Base-by-base conservation (phyloP, 2,113 vertebrate genomes). In the Alouatta palliata region DNA sequence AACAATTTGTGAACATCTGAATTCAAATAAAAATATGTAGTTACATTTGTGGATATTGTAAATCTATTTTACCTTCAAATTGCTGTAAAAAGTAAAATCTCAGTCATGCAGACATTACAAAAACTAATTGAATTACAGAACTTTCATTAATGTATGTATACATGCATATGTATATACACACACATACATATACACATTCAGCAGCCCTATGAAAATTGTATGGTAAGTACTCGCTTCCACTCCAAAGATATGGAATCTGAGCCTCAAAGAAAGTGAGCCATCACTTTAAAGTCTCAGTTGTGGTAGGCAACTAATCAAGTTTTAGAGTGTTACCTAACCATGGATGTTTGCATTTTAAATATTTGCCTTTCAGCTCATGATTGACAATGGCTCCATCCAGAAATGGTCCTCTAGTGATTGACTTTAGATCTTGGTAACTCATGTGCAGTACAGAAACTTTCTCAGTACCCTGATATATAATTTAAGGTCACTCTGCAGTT, bases 311-410 rank as follows among this genome's bases (percentile, higher is more conserved):
- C 43, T 75, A 70, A 79, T 21, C 23, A 85, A 70, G 64, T 84
- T 56, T 77, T 92, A 58, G 49, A 49, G 66, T 73, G 23, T 97
- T 95, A 70, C 58, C 47, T 82, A 95, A 56, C 19, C 21, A 17
- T 56, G 47, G 20, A 52, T 94, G 68, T 92, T 95, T 97, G 64
- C 45, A 84, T 71, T 83, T 90, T 84, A 87, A 93, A 95, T 95
- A 90, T 97, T 94, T 96, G 87, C 75, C 70, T 95, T 96, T 95
- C 75, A 83, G 9, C 30, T 95, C 83, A 45, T 25, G 47, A 6
- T 37, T 45, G 79, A 95, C 89, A 71, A 83, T 66, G 77, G 4
- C 8, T 79, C 30, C 54, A 88, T 17, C 23, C 66, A 54, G 70
- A 84, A 92, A 61, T 37, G 14, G 9, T 58, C 19, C 30, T 83